phyloP scores from a whole-genome alignment of 2,888 invertebrate genomes.

The Macropis europaea region DNA sequence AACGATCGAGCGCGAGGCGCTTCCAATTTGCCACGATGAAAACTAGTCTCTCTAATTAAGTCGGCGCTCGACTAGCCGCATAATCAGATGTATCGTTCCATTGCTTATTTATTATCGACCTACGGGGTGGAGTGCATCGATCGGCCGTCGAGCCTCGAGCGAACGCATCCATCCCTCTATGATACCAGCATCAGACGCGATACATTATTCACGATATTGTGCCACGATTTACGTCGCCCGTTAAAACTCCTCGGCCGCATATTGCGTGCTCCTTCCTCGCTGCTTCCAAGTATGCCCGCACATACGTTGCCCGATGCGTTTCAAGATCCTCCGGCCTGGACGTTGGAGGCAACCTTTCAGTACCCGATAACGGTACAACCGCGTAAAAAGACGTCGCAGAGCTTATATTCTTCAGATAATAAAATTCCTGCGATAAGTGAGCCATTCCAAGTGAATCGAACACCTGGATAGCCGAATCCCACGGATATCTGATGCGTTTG shows the following conservation, averaged over 20 bases:
- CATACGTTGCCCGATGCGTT: neutral
- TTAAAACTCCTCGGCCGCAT: neutral
- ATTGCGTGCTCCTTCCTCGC: neutral
- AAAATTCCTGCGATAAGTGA: too few relatives aligned
- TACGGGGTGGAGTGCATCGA: constrained; percentile 34
- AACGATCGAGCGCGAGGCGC: constrained; percentile 12
- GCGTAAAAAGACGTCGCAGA: too few relatives aligned
- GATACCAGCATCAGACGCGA: constrained; percentile 32
- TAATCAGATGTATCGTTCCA: constrained; percentile 30
- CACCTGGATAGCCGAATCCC: too few relatives aligned
- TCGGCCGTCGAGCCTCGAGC: constrained; percentile 22
- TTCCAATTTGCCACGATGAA: constrained; percentile 12
- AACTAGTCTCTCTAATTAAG: constrained; percentile 43
- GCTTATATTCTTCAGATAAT: too few relatives aligned
- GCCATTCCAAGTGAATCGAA: too few relatives aligned
- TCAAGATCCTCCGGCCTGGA: neutral
- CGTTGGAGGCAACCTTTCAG: too few relatives aligned
- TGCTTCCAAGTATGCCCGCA: neutral
- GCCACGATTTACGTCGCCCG: constrained; percentile 10
- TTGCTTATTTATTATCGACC: constrained; percentile 43
- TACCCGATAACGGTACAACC: too few relatives aligned
- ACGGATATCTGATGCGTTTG: too few relatives aligned
- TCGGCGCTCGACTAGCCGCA: constrained; percentile 1
- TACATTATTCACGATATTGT: constrained; percentile 55
- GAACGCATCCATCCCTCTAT: constrained; percentile 5